phyloP scores from a whole-genome alignment of 2,797 vertebrate genomes.

The Atherinosoma microstoma region DNA sequence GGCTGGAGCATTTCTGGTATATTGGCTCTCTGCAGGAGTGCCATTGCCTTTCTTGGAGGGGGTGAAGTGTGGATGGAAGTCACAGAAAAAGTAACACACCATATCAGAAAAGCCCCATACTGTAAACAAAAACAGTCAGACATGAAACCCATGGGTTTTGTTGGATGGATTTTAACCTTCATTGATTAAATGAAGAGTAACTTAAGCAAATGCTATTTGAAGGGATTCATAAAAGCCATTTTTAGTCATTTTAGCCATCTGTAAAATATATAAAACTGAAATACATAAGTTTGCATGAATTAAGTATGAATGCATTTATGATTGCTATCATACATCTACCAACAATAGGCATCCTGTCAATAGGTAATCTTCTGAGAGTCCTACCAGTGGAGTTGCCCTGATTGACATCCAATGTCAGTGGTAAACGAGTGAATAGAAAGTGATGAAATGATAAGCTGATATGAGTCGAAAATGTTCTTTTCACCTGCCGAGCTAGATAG shows the following conservation, averaged over 20 bases:
- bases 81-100: slow-evolving; percentile 8
- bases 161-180: slow-evolving; percentile 16
- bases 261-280: not conserved
- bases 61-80: slow-evolving; percentile 23
- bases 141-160: not conserved
- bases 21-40: slow-evolving; percentile 29
- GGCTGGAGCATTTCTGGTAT: slow-evolving; percentile 27
- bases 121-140: slow-evolving; percentile 16
- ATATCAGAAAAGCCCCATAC: not conserved
- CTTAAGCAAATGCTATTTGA: not conserved
- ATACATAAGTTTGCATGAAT: not conserved
- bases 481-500: slow-evolving; percentile 42
- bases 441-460: slow-evolving; percentile 32
- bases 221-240: not conserved
- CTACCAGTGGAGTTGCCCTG: slow-evolving; percentile 7
- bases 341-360: not conserved
- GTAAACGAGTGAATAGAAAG: slow-evolving; percentile 25
- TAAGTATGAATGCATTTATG: not conserved
- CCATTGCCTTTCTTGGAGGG: slow-evolving; percentile 17
- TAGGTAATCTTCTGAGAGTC: slow-evolving; percentile 1
- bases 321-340: not conserved
- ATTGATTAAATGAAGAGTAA: slow-evolving; percentile 7
- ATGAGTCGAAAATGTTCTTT: slow-evolving; percentile 48
- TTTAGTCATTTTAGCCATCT: not conserved
- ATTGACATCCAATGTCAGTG: slow-evolving; percentile 39